phyloP scores from a whole-genome alignment of 2,113 vertebrate genomes.

The Galeopterus variegatus region DNA sequence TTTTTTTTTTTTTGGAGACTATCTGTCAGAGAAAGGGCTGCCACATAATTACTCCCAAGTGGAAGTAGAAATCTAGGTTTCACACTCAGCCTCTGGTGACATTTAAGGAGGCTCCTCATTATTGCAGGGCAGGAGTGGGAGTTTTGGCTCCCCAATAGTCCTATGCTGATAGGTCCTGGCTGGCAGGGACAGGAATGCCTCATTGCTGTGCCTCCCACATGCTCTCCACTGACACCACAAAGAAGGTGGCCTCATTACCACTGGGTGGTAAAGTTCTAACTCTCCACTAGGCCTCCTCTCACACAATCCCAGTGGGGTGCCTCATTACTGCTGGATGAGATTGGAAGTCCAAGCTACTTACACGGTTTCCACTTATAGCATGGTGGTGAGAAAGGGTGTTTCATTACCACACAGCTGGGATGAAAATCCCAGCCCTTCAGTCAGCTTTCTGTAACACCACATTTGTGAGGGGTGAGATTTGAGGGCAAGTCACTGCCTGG shows the following conservation, averaged over 20 bases:
- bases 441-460: neutral
- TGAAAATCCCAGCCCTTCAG: neutral
- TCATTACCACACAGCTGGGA: neutral
- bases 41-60: too few species aligned
- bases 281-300: neutral
- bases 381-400: neutral
- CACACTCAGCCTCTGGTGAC: neutral
- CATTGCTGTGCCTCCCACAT: neutral
- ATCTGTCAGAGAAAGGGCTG: neutral
- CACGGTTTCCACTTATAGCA: neutral
- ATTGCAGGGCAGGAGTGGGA: neutral
- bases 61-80: neutral
- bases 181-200: neutral
- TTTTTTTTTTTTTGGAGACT: neutral
- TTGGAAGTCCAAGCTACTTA: neutral
- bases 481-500: neutral
- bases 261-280: neutral
- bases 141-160: neutral
- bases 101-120: neutral
- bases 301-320: neutral
- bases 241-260: neutral
- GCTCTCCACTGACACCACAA: neutral
- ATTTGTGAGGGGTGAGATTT: too few species aligned
- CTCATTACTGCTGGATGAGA: neutral
- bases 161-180: neutral